phyloP scores from a whole-genome alignment of 2,113 vertebrate genomes.

The Actinemys pallida region DNA sequence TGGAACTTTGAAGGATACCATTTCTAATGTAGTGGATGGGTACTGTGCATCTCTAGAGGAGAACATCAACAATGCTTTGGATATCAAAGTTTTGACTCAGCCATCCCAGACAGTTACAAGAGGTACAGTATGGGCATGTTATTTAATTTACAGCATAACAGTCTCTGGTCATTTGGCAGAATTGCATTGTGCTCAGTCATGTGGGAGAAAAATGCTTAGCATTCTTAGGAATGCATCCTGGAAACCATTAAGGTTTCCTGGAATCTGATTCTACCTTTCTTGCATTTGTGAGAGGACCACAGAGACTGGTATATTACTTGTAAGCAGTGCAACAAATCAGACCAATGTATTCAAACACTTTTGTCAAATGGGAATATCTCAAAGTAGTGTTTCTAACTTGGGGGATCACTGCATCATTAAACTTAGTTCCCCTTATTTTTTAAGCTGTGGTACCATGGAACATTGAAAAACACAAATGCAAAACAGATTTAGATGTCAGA shows the following conservation, averaged over 20 bases:
- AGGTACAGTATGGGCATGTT: slow-evolving; percentile 80
- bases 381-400: background rate
- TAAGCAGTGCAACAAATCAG: background rate
- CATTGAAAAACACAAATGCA: background rate
- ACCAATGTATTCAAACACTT: background rate
- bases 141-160: slow-evolving; percentile 31
- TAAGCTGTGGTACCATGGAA: background rate
- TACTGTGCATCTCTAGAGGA: slow-evolving; percentile 89
- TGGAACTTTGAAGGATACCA: slow-evolving; percentile 90
- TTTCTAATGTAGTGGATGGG: slow-evolving; percentile 88
- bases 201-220: background rate
- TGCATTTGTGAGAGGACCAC: background rate
- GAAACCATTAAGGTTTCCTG: background rate
- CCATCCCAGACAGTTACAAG: slow-evolving; percentile 83
- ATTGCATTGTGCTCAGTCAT: background rate
- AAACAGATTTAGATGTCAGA: background rate
- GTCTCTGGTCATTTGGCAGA: background rate
- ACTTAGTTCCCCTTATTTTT: background rate
- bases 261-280: slow-evolving; percentile 4
- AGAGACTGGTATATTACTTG: background rate
- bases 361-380: background rate
- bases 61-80: slow-evolving; percentile 88
- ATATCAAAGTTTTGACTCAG: slow-evolving; percentile 94
- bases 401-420: background rate
- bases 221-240: background rate